Conservation (phyloP, 2,888 invertebrate species). For the Drosophila subquinaria region DNA sequence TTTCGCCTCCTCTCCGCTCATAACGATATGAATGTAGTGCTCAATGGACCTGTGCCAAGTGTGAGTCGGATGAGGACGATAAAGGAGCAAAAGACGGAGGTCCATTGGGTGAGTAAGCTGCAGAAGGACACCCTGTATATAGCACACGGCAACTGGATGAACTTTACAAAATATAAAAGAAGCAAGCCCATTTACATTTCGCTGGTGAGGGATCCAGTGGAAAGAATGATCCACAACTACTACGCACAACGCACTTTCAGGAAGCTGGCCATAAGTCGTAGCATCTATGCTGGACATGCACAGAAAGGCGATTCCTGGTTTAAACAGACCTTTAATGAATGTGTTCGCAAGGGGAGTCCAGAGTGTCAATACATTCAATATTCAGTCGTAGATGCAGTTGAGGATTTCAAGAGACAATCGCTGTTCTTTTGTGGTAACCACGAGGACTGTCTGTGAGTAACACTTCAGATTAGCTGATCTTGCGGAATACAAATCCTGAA, state of each 20-base stretch:
- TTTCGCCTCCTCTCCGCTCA: slow-evolving; percentile 61
- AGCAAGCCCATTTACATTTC: slow-evolving; percentile 94
- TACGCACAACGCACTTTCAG: slow-evolving; percentile 93
- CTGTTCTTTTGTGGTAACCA: slow-evolving; percentile 96
- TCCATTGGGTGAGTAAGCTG: slow-evolving; percentile 89
- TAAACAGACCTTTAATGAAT: slow-evolving; percentile 91
- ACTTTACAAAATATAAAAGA: slow-evolving; percentile 91
- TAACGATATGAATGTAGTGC: slow-evolving; percentile 87
- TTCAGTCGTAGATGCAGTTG: slow-evolving; percentile 91
- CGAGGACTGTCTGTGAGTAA: slow-evolving; percentile 91
- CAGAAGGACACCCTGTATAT: slow-evolving; percentile 92
- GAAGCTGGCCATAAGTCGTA: slow-evolving; percentile 90
- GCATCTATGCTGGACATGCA: slow-evolving; percentile 83
- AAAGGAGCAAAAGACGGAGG: slow-evolving; percentile 90
- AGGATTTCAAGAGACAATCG: slow-evolving; percentile 93
- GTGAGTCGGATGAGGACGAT: slow-evolving; percentile 85
- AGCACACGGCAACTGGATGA: slow-evolving; percentile 95
- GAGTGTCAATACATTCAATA: slow-evolving; percentile 93
- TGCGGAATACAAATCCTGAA: not conserved
- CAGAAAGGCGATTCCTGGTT: slow-evolving; percentile 90
- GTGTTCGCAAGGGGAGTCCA: slow-evolving; percentile 92
- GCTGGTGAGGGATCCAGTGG: slow-evolving; percentile 94
- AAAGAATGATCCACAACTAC: slow-evolving; percentile 94
- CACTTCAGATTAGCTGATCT: not conserved
- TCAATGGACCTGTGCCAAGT: slow-evolving; percentile 85